Base-by-base conservation (phyloP, 2,888 invertebrate genomes). In the Sympetrum striolatum region DNA sequence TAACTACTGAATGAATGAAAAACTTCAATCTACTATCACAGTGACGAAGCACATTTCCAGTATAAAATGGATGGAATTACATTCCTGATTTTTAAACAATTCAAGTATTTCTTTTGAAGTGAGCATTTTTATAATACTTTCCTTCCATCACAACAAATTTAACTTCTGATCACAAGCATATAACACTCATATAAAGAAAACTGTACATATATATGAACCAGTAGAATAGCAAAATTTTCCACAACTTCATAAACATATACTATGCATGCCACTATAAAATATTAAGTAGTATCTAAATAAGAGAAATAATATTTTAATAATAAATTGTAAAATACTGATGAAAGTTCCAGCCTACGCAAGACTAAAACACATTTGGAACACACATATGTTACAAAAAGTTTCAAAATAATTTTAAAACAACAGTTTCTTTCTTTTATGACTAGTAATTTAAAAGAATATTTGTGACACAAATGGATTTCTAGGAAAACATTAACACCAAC, bases 151-250 rank as follows among this genome's bases (percentile, higher is more conserved):
- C 64, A 86, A 86, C 86, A 86, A 86, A 53, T 18, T 86, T 86
- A 86, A 86, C 86, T 86, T 86, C 60, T 86, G 86, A 37, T 86
- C 86, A 60, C 60, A 86, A 86, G 58, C 58, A 86, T 60, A 86
- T 86, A 86, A 86, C 86, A 64, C 64, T 86, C n/a, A 86, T 86
- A 86, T 86, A 86, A 86, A 86, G 86, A 86, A 60, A 86, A 86
- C 60, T 86, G 86, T 86, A 86, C 86, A 86, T 86, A 86, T 86
- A 82, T 82, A 53, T 86, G 86, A 86, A 86, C 86, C 86, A 60
- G 60, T 64, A 60, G 60, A 64, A 60, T 64, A 86, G 86, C 86
- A 86, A 86, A 60, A 86, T 86, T 64, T 73, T 37, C n/a, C 60
- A 86, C 86, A 86, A 64, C 86, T 37, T 86, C 60, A 86, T 60